These are phyloP conservation scores for Heliopora coerulea DNA, from an alignment of 92 coral and sea anemone species.

Conservation along the genomic window DNA sequence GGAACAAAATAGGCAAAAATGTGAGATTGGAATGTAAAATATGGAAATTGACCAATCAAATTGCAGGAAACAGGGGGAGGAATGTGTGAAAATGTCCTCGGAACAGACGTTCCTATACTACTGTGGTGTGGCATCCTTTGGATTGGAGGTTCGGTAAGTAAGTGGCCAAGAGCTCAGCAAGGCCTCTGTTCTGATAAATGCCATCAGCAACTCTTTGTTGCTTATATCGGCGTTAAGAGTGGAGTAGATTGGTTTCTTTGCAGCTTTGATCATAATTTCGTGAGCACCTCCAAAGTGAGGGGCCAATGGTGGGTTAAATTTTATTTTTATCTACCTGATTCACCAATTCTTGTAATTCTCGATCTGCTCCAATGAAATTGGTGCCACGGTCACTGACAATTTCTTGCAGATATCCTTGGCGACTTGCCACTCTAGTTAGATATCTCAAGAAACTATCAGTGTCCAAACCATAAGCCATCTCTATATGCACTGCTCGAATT, in stretches of 20 bases:
- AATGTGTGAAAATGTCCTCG: no score
- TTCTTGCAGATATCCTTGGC: slow-evolving; percentile 4
- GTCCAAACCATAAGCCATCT: slow-evolving; percentile 30
- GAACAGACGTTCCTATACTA: no score
- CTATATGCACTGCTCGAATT: slow-evolving; percentile 20
- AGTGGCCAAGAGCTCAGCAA: slow-evolving; percentile 52
- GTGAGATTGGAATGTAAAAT: no score
- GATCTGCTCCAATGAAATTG: not conserved
- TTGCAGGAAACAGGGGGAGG: no score
- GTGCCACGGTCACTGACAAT: slow-evolving; percentile 1
- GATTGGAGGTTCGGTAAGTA: slow-evolving; percentile 51
- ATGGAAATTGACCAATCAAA: no score
- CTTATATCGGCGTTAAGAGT: slow-evolving; percentile 31
- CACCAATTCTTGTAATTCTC: not conserved
- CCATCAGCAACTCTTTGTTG: no score
- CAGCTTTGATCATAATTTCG: slow-evolving; percentile 58
- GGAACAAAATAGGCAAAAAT: no score
- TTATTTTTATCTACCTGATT: not conserved
- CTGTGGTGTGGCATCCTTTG: no score
- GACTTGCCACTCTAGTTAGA: slow-evolving; percentile 9
- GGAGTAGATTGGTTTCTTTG: slow-evolving; percentile 49
- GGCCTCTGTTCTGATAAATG: no score
- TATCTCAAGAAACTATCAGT: not conserved
- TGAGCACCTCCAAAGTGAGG: slow-evolving; percentile 48
- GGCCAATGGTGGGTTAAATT: not conserved